These are phyloP conservation scores for Drosophila truncata DNA, from an alignment of 1,140 invertebrate species.

Conservation along the genomic window DNA sequence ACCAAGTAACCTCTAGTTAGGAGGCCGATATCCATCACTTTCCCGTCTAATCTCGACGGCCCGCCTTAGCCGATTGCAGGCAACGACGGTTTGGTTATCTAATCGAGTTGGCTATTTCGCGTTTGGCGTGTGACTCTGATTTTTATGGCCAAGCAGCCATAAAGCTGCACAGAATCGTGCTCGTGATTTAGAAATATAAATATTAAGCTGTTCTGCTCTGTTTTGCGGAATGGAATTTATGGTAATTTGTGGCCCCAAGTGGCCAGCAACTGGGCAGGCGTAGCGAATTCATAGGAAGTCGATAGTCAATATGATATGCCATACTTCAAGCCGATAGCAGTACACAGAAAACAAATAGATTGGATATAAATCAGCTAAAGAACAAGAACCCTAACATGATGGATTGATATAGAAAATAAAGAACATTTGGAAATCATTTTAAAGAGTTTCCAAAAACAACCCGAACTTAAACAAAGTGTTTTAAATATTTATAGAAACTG, in stretches of 20 bases:
- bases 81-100: conserved; percentile 22
- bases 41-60: conserved; percentile 23
- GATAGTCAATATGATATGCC: conserved; percentile 9
- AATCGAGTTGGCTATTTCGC: conserved; percentile 23
- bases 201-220: conserved; percentile 29
- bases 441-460: neutral
- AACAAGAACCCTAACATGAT: neutral
- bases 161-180: conserved; percentile 35
- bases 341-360: conserved; percentile 4
- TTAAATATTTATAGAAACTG: neutral
- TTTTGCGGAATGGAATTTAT: conserved; percentile 46
- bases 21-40: conserved; percentile 28
- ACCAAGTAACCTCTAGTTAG: conserved; percentile 8
- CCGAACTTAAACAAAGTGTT: too few species aligned
- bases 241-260: conserved; percentile 48
- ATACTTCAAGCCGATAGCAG: neutral
- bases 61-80: conserved; percentile 13
- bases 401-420: neutral
- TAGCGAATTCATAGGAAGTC: conserved; percentile 46
- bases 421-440: neutral
- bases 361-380: neutral
- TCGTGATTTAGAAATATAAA: conserved; percentile 49
- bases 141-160: conserved; percentile 36
- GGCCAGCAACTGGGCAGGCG: conserved; percentile 21
- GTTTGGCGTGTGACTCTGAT: conserved; percentile 39